Evolutionary conservation across 2,888 invertebrate genomes (phyloP), one percentile per base, ranked within the genome.

Genomic region (Cheilosia soror): DNA sequence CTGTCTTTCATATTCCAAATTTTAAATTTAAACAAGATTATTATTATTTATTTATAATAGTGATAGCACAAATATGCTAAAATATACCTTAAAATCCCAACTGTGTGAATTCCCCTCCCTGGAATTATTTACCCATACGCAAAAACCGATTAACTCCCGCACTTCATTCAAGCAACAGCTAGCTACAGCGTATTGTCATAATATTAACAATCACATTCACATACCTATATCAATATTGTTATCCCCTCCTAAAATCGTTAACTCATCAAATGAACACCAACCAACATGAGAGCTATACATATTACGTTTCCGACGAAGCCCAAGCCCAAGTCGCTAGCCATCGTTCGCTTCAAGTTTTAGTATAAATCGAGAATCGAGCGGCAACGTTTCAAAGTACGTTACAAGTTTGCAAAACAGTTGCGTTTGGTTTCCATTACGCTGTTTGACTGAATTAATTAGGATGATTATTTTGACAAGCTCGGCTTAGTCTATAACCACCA

Each of bases 311-410:
- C 5, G 29, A 60, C 60, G 33, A 15, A 47, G 47, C n/a, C 63
- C 55, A 72, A 72, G 60, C 65, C 60, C 57, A 47, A 53, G 49
- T 40, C 55, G 57, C 40, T 37, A 68, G 33, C 49, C 57, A 49
- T 29, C 42, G 11, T 55, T 68, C 55, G 29, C 37, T 51, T 62
- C 66, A 47, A 57, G 62, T 82, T 77, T 76, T 72, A 83, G 83
- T 83, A 62, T 42, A 40, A n/a, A 68, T 51, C 44, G 78, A 73
- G 78, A 72, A 63, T 68, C 62, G 72, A 73, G 40, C 62, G 60
- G 47, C 44, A 71, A 40, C 57, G 72, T 66, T 73, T 83, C 33
- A 60, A 63, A 13, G 60, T 53, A 27, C 25, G 7, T 2, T 66
- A 20, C 66, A 31, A n/a, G 25, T 62, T 25, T 20, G n/a, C 37